Conservation (phyloP, 2,888 invertebrate species). For the Andrena marginata region DNA sequence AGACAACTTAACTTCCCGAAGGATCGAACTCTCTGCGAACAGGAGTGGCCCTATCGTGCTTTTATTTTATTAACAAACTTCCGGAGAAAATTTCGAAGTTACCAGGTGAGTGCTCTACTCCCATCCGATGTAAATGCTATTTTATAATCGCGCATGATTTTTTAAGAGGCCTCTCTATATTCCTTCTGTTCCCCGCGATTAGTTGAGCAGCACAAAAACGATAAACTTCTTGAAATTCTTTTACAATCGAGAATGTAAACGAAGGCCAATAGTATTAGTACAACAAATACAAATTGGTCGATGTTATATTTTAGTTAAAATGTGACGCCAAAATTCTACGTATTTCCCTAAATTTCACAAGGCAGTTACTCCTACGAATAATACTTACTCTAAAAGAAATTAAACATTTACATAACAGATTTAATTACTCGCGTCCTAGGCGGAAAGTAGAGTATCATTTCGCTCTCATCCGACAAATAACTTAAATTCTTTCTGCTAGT, state of each 20-base stretch:
- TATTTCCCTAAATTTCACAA: not conserved
- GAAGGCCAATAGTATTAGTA: not conserved
- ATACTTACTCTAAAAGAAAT: conserved; percentile 39
- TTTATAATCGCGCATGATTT: not conserved
- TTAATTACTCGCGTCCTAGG: conserved; percentile 1
- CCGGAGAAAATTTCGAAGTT: not conserved
- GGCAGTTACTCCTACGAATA: conserved; percentile 20
- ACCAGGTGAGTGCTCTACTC: not conserved
- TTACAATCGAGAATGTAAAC: not conserved
- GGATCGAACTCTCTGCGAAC: conserved; percentile 2
- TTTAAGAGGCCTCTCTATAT: not conserved
- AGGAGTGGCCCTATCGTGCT: not conserved
- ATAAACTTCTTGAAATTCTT: not conserved
- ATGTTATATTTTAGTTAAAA: not conserved
- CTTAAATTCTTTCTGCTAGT: not conserved
- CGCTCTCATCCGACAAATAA: conserved; percentile 26
- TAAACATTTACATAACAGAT: not conserved
- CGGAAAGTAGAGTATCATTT: not conserved
- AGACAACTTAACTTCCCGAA: conserved; percentile 19
- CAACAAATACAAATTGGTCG: not conserved
- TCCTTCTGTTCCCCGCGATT: not conserved
- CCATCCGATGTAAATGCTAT: not conserved
- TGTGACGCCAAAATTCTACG: not conserved
- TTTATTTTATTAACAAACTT: conserved; percentile 37
- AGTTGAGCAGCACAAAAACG: not conserved